Base-by-base conservation (phyloP, 2,888 invertebrate species). In the Leptopterna dolabrata region DNA sequence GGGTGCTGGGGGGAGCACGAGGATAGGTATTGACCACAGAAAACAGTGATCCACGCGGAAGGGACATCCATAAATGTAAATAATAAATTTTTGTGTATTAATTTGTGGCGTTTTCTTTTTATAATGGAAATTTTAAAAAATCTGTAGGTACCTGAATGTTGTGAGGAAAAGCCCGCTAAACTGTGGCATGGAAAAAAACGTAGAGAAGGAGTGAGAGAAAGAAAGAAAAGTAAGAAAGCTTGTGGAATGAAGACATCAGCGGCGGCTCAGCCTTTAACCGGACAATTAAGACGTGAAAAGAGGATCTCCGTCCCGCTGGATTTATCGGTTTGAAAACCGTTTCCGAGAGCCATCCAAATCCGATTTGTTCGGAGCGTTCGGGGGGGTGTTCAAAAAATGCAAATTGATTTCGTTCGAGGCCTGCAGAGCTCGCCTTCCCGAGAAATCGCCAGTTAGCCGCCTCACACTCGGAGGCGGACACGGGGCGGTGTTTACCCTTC, bases 281-380 rank as follows among this genome's bases (percentile, higher is more conserved):
- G 87, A 78, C 87, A 85, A 87, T 87, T 87, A 87, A 87, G 87
- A 84, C 85, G 87, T 87, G 87, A 87, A 87, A 86, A 87, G 84
- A 87, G 87, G 43, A 55, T 84, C 84, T 63, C 29, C 83, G 87
- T 63, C 87, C 76, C 70, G 78, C 70, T 43, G 84, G 85, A 87
- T 87, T 87, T 87, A 84, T 85, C 87, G 87, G 87, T 87, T 63
- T 85, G 87, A 87, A 78, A 47, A 76, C 76, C 87, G 87, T 87
- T 51, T 55, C 87, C 76, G 51, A 55, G 84, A 87, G 45, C 88
- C 86, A 86, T 86, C 76, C 88, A 88, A 88, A 88, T 88, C 86
- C 80, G 86, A 88, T 88, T 86, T 78, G 88, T 88, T 88, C 88
- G 73, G 73, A 36, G 43, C 63, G n/a, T 24, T 24, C 24, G 19